Base-by-base conservation (phyloP, 37 sponge, comb jelly and placozoan species). In the Bolinopsis microptera region DNA sequence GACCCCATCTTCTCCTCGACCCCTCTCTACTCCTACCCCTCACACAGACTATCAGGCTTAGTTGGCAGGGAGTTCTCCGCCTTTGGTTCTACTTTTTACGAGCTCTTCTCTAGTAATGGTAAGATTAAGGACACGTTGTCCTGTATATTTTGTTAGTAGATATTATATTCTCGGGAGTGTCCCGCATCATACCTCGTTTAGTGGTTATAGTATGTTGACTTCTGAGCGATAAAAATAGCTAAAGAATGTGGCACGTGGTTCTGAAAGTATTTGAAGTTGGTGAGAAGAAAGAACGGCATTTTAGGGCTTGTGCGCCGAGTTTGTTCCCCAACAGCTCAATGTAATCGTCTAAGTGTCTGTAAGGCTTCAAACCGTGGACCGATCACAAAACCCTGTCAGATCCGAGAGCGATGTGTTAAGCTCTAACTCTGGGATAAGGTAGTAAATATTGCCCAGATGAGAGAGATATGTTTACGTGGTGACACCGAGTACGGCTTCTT, bases 11-110 rank as follows among this genome's bases (percentile, higher is more conserved):
- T 24, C 74, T 70, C 74, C 74, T 22, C 26, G 74, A 70, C 74
- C 74, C 74, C 74, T 28, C 74, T 70, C 74, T 70, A 70, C 74
- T 48, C 61, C 61, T 70, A 70, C 74, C 25, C 74, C 74, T 28
- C 25, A 9, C 2, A 22, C 74, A 22, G 74, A 28, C 26, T 70
- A 2, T 70, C 74, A n/a, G 74, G 74, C 25, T n/a, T 70, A 3
- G 28, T 70, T 1, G 74, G 74, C 25, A 22, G 74, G 30, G 2
- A 22, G 25, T 26, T 70, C 74, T 28, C 74, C 30, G 74, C 74
- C 74, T 70, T 70, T n/a, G 74, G 30, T n/a, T 28, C 74, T 5
- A 28, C 74, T n/a, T 70, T 70, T n/a, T 70, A 70, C 74, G 28
- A 70, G 30, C 74, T 70, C 25, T 28, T 70, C 74, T 70, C 74